A percentile compares a stretch with the other conserved stretches of the same genome.
Conservation (phyloP, 35 echinoderm and acorn worm species). For the Patiria miniata region DNA sequence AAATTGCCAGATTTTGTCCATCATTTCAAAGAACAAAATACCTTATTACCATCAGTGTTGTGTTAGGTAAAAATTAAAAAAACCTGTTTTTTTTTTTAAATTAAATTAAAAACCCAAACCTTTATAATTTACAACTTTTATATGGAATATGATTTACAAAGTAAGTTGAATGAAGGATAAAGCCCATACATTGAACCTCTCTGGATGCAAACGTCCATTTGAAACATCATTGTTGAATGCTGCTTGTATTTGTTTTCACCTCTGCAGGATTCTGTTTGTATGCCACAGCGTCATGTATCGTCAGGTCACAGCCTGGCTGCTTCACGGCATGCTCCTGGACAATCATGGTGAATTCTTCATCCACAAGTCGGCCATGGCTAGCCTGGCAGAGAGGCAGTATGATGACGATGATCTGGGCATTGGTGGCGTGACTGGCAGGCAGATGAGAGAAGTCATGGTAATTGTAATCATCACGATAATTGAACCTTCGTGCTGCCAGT, state of each 20-base stretch:
- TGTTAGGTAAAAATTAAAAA: no score
- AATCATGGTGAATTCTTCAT: constrained; percentile 88
- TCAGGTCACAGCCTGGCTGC: constrained; percentile 85
- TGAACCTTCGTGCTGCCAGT: no score
- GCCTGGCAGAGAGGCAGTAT: constrained; percentile 19
- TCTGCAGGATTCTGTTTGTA: constrained; percentile 70
- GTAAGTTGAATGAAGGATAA: no score
- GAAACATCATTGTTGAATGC: not conserved
- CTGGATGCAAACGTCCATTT: no score
- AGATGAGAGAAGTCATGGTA: constrained; percentile 85
- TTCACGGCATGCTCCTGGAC: constrained; percentile 88
- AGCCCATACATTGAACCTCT: no score
- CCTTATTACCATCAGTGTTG: no score
- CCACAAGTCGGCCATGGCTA: constrained; percentile 60
- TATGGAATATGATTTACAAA: no score
- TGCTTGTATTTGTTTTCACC: not conserved
- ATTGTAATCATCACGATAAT: not conserved
- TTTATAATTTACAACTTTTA: no score
- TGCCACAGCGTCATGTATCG: constrained; percentile 90
- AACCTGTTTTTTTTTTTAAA: no score
- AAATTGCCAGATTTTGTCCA: no score
- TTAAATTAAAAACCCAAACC: no score
- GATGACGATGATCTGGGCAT: constrained; percentile 72
- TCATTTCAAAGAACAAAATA: no score
- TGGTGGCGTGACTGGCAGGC: constrained; percentile 80